Evolutionary conservation across 1,140 invertebrate species (phyloP), one percentile per base, ranked within the genome.

Genomic region (Drosophila ohnishii): DNA sequence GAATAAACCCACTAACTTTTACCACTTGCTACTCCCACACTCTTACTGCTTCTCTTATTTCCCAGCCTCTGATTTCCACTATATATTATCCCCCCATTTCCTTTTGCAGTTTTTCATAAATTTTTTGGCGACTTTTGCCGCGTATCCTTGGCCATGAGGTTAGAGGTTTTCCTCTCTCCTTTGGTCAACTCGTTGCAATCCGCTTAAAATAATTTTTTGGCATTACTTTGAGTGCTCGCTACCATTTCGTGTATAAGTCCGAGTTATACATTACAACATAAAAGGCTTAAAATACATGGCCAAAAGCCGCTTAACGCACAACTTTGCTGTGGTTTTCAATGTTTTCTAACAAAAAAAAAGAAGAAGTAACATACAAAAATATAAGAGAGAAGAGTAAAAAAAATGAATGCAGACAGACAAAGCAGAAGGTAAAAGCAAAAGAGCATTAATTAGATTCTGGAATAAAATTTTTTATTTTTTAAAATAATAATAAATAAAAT

Each of bases 121-220:
- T 78, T 61, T 67, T 67, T 59, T 59, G 58, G 63, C 65, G 53
- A 71, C 69, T 82, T 50, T 59, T 47, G 44, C 16, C 40, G 42
- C 34, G 64, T 48, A 37, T 61, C 42, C 53, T 35, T 66, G 32
- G 34, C 59, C 8, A 5, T 61, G 11, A 53, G 32, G 19, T 37
- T 35, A 14, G 16, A 5, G 16, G 16, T n/a, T 16, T 10, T 22
- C 13, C 25, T 14, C 16, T 30, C 13, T 16, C 40, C 42, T 16
- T 44, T 16, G 48, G 37, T 14, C 37, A n/a, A 30, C 37, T 55
- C 32, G 5, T 9, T 35, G 4, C 59, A 86, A 86, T 86, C 82
- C 83, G 82, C 82, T 86, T 86, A 86, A 86, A 87, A 86, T 87
- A 69, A 86, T 86, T 86, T 86, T 86, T 86, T 42, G 82, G 82